phyloP scores from a whole-genome alignment of 2,797 vertebrate genomes.

The Hirundo rustica region DNA sequence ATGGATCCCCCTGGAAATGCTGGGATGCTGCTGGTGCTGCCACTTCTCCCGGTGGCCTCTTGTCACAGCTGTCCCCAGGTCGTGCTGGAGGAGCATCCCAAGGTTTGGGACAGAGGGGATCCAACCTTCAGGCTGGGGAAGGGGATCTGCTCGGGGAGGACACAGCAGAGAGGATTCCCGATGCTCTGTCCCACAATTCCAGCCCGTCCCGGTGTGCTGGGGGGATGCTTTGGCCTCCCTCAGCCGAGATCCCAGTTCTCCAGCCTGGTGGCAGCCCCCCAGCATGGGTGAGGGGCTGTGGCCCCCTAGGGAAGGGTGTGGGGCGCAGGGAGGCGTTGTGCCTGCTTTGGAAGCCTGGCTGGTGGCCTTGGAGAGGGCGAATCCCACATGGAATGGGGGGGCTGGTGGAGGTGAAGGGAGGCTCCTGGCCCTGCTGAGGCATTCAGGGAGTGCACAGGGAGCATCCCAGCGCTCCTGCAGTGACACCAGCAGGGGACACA shows the following conservation, averaged over 20 bases:
- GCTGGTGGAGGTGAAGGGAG: background rate
- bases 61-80: background rate
- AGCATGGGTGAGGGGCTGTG: accelerated
- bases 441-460: accelerated
- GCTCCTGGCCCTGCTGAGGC: background rate
- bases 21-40: background rate
- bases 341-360: background rate
- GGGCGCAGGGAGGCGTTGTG: background rate
- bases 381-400: accelerated
- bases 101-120: background rate
- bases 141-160: too few species aligned
- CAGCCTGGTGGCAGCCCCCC: background rate
- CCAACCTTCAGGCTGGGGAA: background rate
- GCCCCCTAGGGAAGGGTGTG: accelerated
- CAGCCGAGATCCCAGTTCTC: background rate
- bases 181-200: background rate
- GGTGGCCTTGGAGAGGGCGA: background rate
- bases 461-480: background rate
- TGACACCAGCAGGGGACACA: too few species aligned
- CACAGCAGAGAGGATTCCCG: accelerated
- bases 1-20: accelerated
- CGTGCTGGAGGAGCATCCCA: background rate
- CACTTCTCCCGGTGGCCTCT: accelerated
- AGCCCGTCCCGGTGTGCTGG: background rate
- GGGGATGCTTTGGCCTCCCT: background rate